A percentile compares a stretch with the other conserved stretches of the same genome.
phyloP scores from a whole-genome alignment of 2,888 invertebrate species.

The Pachymerium ferrugineum region DNA sequence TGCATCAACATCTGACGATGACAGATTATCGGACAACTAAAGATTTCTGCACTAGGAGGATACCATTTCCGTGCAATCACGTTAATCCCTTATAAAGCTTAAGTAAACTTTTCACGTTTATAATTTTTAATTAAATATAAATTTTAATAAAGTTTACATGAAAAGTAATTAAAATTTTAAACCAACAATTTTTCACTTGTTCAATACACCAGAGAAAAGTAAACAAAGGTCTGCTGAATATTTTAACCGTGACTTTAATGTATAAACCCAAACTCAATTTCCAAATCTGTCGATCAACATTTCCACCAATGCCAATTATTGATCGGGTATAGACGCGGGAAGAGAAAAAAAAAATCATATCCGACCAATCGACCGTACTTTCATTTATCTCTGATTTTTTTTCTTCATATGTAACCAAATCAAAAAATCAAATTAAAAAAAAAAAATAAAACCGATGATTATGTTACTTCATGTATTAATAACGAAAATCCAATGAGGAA shows the following conservation, averaged over 20 bases:
- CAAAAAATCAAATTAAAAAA: neutral
- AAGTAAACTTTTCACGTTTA: neutral
- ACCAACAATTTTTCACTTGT: neutral
- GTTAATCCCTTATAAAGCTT: neutral
- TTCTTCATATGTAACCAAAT: neutral
- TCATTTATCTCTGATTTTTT: neutral
- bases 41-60: neutral
- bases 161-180: neutral
- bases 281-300: constrained; percentile 14
- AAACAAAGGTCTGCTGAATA: neutral
- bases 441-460: neutral
- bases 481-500: neutral
- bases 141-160: neutral
- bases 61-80: neutral
- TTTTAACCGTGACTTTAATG: neutral
- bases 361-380: neutral
- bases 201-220: neutral
- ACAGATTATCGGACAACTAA: neutral
- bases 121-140: neutral
- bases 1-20: neutral
- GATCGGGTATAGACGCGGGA: neutral
- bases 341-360: neutral
- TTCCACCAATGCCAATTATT: neutral
- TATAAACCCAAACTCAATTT: neutral
- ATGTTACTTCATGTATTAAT: neutral